Evolutionary conservation across 2,888 invertebrate species (phyloP), one percentile per base, ranked within the genome.

Genomic region (Pelosia muscerda): DNA sequence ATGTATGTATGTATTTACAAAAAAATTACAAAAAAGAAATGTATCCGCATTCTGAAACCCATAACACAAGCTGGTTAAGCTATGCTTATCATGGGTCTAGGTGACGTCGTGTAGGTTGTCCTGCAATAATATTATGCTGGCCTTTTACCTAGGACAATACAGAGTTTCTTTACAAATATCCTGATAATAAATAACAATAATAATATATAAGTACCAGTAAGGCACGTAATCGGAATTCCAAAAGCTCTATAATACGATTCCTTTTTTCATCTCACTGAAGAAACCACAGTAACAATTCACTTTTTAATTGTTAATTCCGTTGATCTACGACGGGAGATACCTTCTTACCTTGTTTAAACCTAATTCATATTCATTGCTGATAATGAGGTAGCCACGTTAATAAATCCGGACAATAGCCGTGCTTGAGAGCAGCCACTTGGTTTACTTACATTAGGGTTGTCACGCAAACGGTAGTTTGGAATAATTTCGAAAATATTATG

Each of bases 351-450:
- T 68, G 72, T 74, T 76, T 72, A 22, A 71, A 69, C 66, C 69
- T 72, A 75, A 80, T 84, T 83, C 80, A 79, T 81, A 84, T 83
- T 84, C 81, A 84, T 77, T 68, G 77, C 69, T 74, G 75, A 79
- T 83, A 80, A 82, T 82, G 74, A 75, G 72, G 71, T 60, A 72
- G 73, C 60, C 23, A 63, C 76, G 82, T 76, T 81, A 74, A 81
- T 79, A 81, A 79, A 81, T 81, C 78, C 74, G 78, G 76, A 80
- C 79, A 76, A 68, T 74, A 69, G 60, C 61, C 54, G 65, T 62
- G 58, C 63, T 63, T 54, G 61, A 57, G 63, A 66, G 22, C 56
- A 55, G 55, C 66, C 42, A 49, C 57, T 64, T 59, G 55, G 55
- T 57, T 28, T 25, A n/a, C 34, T 28, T 25, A n/a, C 34, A 13